Evolutionary conservation across 1,140 invertebrate genomes (phyloP).

Genomic region (Antheraea mylitta): DNA sequence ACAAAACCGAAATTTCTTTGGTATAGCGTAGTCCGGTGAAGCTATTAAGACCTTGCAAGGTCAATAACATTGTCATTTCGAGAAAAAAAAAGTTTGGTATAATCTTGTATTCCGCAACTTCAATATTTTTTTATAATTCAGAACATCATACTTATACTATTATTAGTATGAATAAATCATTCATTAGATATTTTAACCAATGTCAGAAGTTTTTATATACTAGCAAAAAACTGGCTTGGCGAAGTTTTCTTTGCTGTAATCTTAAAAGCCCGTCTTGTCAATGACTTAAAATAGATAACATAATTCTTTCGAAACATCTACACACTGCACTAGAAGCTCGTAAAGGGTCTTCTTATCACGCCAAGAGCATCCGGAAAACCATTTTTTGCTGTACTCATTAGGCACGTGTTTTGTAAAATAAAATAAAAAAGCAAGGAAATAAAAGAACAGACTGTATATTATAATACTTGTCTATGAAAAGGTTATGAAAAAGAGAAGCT

Average conservation of each 20-base stretch:
- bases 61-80: too few relatives aligned
- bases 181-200: neutral
- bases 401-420: conserved; percentile 39
- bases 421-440: neutral
- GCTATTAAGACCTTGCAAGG: too few relatives aligned
- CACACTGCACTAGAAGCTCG: conserved; percentile 46
- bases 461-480: conserved; percentile 1
- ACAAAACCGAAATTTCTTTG: too few relatives aligned
- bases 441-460: neutral
- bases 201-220: neutral
- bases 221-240: conserved; percentile 48
- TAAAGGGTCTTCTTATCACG: conserved; percentile 45
- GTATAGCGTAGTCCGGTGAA: too few relatives aligned
- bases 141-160: neutral
- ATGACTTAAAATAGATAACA: conserved; percentile 54
- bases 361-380: conserved; percentile 38
- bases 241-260: conserved; percentile 35
- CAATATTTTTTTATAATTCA: neutral
- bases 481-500: conserved; percentile 32
- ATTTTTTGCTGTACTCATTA: conserved; percentile 45
- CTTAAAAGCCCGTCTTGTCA: conserved; percentile 41
- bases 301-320: conserved; percentile 40
- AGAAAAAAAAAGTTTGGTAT: too few relatives aligned
- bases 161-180: neutral
- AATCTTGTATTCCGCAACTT: too few relatives aligned